Evolutionary conservation across 2,888 invertebrate genomes (phyloP).

Genomic region (Melieria omissa): DNA sequence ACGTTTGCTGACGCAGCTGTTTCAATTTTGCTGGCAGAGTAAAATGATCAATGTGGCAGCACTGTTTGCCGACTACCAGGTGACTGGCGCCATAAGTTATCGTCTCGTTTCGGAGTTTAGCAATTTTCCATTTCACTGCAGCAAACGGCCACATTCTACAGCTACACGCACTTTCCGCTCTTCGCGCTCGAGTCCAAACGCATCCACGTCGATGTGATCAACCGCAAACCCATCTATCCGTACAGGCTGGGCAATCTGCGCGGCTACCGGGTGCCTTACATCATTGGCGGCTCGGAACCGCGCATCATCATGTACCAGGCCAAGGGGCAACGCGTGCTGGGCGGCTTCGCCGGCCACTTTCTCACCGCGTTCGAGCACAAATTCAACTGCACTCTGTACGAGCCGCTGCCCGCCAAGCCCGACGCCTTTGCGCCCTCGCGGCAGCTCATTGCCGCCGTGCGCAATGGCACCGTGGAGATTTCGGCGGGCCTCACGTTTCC

Average conservation of each 20-base stretch:
- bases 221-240: slow-evolving; percentile 45
- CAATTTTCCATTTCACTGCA: slow-evolving; percentile 27
- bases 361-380: slow-evolving; percentile 51
- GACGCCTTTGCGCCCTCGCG: slow-evolving; percentile 41
- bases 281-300: slow-evolving; percentile 54
- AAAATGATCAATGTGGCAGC: slow-evolving; percentile 55
- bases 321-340: slow-evolving; percentile 37
- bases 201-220: not conserved
- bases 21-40: slow-evolving; percentile 50
- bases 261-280: slow-evolving; percentile 49
- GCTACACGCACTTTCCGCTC: slow-evolving; percentile 53
- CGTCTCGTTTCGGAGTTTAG: not conserved
- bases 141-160: slow-evolving; percentile 47
- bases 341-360: slow-evolving; percentile 55
- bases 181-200: slow-evolving; percentile 48
- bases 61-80: slow-evolving; percentile 51
- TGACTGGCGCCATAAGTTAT: slow-evolving; percentile 28
- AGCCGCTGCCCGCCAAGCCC: slow-evolving; percentile 42
- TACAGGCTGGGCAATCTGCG: slow-evolving; percentile 49
- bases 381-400: slow-evolving; percentile 49
- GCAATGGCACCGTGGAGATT: slow-evolving; percentile 53
- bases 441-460: slow-evolving; percentile 48
- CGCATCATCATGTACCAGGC: slow-evolving; percentile 52
- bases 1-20: slow-evolving; percentile 44
- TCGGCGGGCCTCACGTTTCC: slow-evolving; percentile 50